Conservation (phyloP, 2,113 vertebrate species). For the Psettodes erumei region DNA sequence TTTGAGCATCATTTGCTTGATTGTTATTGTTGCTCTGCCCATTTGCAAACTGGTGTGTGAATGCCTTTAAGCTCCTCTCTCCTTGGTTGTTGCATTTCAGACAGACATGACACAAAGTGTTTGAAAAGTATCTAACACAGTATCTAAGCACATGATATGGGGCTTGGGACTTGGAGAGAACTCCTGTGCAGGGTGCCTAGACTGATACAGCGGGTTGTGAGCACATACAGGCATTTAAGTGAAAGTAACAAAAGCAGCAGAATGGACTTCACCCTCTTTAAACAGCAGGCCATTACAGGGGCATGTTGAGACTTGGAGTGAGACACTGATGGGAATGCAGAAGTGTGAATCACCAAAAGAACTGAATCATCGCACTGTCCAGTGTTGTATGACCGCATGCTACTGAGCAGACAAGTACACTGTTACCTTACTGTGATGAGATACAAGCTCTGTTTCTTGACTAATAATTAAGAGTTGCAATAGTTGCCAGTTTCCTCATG, state of each 20-base stretch:
- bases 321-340: slow-evolving; percentile 14
- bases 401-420: neutral
- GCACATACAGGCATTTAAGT: neutral
- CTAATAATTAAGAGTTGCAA: neutral
- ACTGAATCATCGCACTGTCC: slow-evolving; percentile 20
- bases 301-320: slow-evolving; percentile 13
- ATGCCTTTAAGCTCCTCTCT: too few species aligned
- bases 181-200: neutral
- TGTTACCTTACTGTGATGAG: neutral
- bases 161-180: neutral
- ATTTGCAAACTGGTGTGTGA: too few species aligned
- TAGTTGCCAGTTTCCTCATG: too few species aligned
- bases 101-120: neutral
- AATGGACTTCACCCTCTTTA: neutral
- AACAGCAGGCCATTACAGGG: neutral
- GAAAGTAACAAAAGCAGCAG: slow-evolving; percentile 14
- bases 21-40: too few species aligned
- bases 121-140: neutral
- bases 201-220: neutral
- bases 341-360: too few species aligned
- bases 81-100: neutral
- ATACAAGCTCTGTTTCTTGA: neutral
- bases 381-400: slow-evolving; percentile 1
- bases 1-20: too few species aligned
- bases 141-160: neutral